Percentiles rank a stretch among this genome's conserved stretches.
Evolutionary conservation across 2,797 vertebrate genomes (phyloP).

Genomic region (Ctenopoma kingsleyae): DNA sequence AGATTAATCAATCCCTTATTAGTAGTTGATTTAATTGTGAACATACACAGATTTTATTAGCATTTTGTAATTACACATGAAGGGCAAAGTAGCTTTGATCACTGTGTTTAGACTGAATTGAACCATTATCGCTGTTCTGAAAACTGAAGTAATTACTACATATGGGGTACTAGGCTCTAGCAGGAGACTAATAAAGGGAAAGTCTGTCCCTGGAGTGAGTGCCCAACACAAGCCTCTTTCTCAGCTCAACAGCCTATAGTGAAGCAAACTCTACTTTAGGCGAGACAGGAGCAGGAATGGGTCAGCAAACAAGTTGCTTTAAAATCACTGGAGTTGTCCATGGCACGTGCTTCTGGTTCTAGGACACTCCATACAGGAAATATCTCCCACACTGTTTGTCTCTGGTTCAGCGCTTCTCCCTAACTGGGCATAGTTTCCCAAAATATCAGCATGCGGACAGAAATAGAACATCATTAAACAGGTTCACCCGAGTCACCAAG

Average conservation of each 20-base stretch:
- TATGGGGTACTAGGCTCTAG: conserved; percentile 38
- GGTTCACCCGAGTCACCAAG: conserved; percentile 76
- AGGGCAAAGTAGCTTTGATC: conserved; percentile 61
- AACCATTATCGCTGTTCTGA: conserved; percentile 50
- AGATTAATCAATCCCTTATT: conserved; percentile 70
- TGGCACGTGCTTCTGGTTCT: conserved; percentile 60
- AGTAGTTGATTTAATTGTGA: conserved; percentile 68
- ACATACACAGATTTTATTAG: conserved; percentile 60
- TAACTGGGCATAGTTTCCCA: conserved; percentile 68
- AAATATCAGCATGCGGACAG: conserved; percentile 80
- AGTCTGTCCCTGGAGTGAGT: conserved; percentile 43
- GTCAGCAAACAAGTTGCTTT: conserved; percentile 59
- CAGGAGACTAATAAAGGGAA: conserved; percentile 46
- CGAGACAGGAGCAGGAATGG: conserved; percentile 31
- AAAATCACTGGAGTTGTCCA: conserved; percentile 51
- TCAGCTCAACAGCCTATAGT: conserved; percentile 42
- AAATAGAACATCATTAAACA: conserved; percentile 80
- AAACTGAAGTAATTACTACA: conserved; percentile 58
- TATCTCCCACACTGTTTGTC: conserved; percentile 52
- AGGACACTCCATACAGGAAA: conserved; percentile 61
- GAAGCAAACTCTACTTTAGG: conserved; percentile 45
- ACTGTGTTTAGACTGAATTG: conserved; percentile 47
- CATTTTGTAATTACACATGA: conserved; percentile 60
- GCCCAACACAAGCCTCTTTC: conserved; percentile 24
- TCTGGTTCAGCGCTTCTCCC: conserved; percentile 64